Conservation (phyloP, 2,888 invertebrate genomes). For the Pterostichus madidus region DNA sequence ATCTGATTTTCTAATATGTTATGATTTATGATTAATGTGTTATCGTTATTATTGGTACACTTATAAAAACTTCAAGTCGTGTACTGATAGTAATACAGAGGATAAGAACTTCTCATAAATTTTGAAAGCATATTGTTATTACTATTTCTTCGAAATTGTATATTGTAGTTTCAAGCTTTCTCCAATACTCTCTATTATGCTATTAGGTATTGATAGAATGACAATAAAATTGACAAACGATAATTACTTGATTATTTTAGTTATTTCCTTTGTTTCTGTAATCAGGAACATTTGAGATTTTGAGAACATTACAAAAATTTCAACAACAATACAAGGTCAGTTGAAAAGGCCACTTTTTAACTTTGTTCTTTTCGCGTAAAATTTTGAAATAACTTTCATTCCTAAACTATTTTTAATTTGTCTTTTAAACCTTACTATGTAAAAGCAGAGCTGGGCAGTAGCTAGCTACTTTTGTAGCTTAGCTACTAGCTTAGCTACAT, state of each 20-base stretch:
- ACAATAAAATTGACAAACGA: slow-evolving; percentile 39
- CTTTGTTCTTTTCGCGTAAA: not conserved
- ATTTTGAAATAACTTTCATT: no score
- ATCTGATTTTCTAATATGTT: no score
- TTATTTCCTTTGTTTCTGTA: slow-evolving; percentile 19
- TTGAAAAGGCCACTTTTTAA: not conserved
- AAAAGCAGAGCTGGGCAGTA: no score
- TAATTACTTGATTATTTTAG: slow-evolving; percentile 1
- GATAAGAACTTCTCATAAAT: not conserved
- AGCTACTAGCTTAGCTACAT: no score
- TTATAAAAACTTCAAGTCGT: no score
- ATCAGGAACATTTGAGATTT: slow-evolving; percentile 1
- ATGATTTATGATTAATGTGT: no score
- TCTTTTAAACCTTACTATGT: no score
- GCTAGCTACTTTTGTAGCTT: no score
- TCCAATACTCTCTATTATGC: slow-evolving; percentile 16
- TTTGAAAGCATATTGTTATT: slow-evolving; percentile 24
- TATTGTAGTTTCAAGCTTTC: slow-evolving; percentile 16
- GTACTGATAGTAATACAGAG: no score
- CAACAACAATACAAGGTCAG: slow-evolving; percentile 41
- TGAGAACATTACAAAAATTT: not conserved
- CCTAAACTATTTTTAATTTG: not conserved
- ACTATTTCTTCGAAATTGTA: slow-evolving; percentile 31
- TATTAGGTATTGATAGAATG: slow-evolving; percentile 9
- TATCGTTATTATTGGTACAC: no score